Conservation (phyloP, 2,113 vertebrate species). For the Piaya cayana region DNA sequence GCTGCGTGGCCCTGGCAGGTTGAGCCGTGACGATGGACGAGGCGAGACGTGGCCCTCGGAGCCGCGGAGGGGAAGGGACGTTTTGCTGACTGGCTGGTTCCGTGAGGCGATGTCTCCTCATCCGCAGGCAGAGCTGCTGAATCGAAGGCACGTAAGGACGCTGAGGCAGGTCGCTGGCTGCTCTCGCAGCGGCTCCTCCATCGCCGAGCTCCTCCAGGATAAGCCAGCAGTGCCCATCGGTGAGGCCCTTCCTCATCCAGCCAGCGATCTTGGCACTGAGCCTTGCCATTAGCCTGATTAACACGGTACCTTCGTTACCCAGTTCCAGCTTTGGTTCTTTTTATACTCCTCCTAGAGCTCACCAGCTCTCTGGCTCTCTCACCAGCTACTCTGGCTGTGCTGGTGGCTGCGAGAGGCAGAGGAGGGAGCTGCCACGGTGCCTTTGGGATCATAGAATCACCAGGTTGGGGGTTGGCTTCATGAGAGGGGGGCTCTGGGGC, state of each 20-base stretch:
- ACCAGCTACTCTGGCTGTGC: neutral
- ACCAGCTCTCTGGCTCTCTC: too few relatives aligned
- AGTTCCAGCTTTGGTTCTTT: neutral
- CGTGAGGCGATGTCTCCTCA: neutral
- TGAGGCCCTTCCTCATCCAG: neutral
- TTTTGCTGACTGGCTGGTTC: neutral
- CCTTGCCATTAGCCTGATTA: conserved; percentile 16
- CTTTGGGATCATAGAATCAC: too few relatives aligned
- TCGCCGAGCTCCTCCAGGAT: neutral
- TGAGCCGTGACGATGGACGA: neutral
- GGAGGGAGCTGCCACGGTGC: neutral
- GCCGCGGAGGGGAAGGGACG: neutral
- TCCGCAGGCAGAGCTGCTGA: neutral
- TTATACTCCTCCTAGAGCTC: neutral
- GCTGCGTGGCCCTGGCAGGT: neutral
- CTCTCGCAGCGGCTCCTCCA: neutral
- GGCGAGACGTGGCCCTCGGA: fast-evolving
- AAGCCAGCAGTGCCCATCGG: conserved; percentile 14
- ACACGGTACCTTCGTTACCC: neutral
- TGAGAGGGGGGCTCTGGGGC: neutral
- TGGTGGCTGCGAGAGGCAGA: neutral
- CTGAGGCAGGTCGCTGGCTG: neutral
- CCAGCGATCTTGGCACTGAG: neutral
- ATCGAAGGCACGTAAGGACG: conserved; percentile 21
- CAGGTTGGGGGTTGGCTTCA: neutral